Base-by-base conservation (phyloP, 2,888 invertebrate species). In the Diarsia brunnea region DNA sequence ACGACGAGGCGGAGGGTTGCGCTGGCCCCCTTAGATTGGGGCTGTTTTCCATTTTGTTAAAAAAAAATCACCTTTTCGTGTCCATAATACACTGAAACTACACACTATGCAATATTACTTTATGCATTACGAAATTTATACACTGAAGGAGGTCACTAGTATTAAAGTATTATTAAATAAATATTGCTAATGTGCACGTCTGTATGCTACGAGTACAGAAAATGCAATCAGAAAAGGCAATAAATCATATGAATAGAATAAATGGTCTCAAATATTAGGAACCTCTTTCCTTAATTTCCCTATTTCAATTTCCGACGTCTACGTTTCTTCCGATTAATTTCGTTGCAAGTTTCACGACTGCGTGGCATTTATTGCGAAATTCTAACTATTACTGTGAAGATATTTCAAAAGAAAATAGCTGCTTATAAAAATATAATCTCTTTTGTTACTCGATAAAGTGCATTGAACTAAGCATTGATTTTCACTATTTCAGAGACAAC, bases 221-320 rank as follows among this genome's bases (percentile, higher is more conserved):
- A n/a, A n/a, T n/a, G n/a, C n/a, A n/a, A n/a, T n/a, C n/a, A 38
- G 21, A 0, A 4, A 12, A 10, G 2, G 2, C 31, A 51, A 3
- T 7, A 21, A 53, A 73, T 38, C 55, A 47, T 7, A 45, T 53
- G 45, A 45, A 47, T 11, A 55, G 14, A 47, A 63, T 12, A 63
- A 16, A 73, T 53, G 5, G 70, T 1, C 12, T n/a, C 7, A 47
- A 47, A 14, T n/a, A 24, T 47, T n/a, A 19, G 12, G 21, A 64
- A 58, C 10, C 16, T n/a, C 4, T 27, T 55, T 65, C 53, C 24
- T 38, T 53, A 24, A 63, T 64, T 73, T 74, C 21, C 21, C 21
- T 5, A 27, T 64, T 65, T n/a, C 53, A 49, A 75, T 75, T 31
- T 75, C 75, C 58, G 58, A 75, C 27, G 49, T 67, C 58, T 75